Base-by-base conservation (phyloP, 2,888 invertebrate species). In the Linhomoeus sp. region DNA sequence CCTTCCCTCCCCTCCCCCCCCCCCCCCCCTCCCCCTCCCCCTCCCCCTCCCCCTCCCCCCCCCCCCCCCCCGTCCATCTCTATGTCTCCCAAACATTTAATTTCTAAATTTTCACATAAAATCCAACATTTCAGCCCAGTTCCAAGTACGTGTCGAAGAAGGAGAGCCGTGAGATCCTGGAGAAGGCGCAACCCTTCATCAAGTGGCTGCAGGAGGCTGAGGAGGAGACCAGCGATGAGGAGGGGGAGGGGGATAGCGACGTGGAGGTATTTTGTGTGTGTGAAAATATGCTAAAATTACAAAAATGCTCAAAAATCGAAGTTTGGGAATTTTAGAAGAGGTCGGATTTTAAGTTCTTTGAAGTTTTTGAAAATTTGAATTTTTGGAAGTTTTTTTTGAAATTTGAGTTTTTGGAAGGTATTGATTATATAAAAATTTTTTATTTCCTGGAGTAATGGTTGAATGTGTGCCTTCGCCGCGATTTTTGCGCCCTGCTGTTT, bases 121-220 rank as follows among this genome's bases (percentile, higher is more conserved):
- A 19, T 17, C 22, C 20, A 5, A 55, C n/a, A n/a, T n/a, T 62
- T 46, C 52, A 71, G 67, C 66, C 69, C 19, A 67, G 69, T 59
- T 87, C 84, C 72, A 92, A 90, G 70, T 88, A 86, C 69, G 88
- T 90, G 43, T 29, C 43, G 2, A 81, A 81, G 66, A 92, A 94
- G 67, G 64, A 66, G 33, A 70, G 81, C 50, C 79, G 80, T 51
- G 87, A 92, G 66, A 87, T 97, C 64, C 81, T 86, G 57, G 78
- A 80, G 53, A 81, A 82, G 63, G 90, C 88, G 45, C 78, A 79
- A 62, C 87, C 87, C 49, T 88, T 97, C 70, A 25, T 97, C 51
- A 85, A 80, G 62, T 97, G 97, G 97, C 75, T 97, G 58, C 78
- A 82, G 52, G 70, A 72, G 67, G 88, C 94, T 66, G 94, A 94